phyloP scores from a whole-genome alignment of 2,113 vertebrate species.

The Pelecanus crispus region DNA sequence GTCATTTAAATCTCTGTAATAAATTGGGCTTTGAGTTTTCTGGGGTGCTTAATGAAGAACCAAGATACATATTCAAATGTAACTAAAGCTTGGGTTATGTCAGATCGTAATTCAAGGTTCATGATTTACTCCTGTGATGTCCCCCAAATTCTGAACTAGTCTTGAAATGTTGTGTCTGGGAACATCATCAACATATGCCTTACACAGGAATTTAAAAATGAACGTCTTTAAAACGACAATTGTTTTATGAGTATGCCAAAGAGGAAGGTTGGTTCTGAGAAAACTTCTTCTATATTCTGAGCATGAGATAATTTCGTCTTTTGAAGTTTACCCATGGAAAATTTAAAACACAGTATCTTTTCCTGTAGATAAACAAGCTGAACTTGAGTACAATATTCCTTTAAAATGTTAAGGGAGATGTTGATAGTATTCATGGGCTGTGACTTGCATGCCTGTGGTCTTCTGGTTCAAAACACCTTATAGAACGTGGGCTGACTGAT shows the following conservation, averaged over 20 bases:
- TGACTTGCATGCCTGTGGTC: slow-evolving; percentile 1
- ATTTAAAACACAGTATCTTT: neutral
- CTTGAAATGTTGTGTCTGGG: neutral
- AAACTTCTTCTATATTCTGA: slow-evolving; percentile 5
- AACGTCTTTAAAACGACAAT: neutral
- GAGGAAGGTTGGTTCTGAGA: neutral
- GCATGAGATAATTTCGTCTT: neutral
- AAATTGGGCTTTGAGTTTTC: neutral
- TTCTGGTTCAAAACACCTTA: neutral
- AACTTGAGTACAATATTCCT: neutral
- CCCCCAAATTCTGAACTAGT: neutral
- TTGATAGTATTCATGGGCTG: neutral
- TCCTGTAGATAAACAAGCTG: slow-evolving; percentile 37
- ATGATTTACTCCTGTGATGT: neutral
- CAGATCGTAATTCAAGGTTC: neutral
- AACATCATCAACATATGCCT: neutral
- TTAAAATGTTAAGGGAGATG: slow-evolving; percentile 15
- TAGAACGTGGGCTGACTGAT: neutral
- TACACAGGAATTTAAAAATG: neutral
- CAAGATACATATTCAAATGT: neutral
- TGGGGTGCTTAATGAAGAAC: neutral
- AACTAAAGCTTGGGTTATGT: neutral
- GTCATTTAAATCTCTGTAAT: neutral
- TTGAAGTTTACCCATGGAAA: slow-evolving; percentile 24
- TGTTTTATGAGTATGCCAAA: neutral